These are phyloP conservation scores for Thaleichthys pacificus DNA, from an alignment of 2,797 vertebrate genomes.

Conservation along the genomic window DNA sequence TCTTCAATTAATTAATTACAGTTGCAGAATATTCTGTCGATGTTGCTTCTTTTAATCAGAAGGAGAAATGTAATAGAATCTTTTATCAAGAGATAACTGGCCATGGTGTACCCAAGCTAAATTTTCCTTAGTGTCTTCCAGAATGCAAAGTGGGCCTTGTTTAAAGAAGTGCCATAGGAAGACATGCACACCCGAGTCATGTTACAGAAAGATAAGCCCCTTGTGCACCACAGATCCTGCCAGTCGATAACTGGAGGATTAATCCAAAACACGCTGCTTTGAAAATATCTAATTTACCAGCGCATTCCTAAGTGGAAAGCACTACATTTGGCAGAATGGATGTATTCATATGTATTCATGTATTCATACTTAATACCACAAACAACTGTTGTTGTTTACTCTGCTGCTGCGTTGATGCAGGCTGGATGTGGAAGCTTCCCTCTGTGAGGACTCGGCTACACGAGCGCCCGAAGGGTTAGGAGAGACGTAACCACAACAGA, in stretches of 20 bases:
- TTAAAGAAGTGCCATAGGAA: background rate
- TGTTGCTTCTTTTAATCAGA: constrained; percentile 53
- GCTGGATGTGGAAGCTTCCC: constrained; percentile 5
- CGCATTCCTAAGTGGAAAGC: constrained; percentile 43
- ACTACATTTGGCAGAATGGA: constrained; percentile 32
- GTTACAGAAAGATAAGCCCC: constrained; percentile 36
- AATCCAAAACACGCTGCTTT: constrained; percentile 46
- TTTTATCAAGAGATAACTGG: constrained; percentile 63
- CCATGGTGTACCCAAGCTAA: constrained; percentile 44
- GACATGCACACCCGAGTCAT: constrained; percentile 7
- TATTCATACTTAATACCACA: constrained; percentile 44
- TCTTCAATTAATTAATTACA: constrained; percentile 56
- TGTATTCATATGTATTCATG: constrained; percentile 31
- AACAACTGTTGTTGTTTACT: constrained; percentile 41
- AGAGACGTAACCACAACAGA: constrained; percentile 8
- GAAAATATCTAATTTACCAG: constrained; percentile 42
- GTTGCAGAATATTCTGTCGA: constrained; percentile 41
- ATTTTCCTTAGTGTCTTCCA: constrained; percentile 32
- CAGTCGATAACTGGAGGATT: constrained; percentile 27
- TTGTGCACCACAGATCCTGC: constrained; percentile 36
- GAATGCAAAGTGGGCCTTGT: constrained; percentile 1
- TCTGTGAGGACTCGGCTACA: constrained; percentile 4
- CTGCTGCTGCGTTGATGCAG: constrained; percentile 13
- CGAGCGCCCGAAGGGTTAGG: constrained; percentile 8
- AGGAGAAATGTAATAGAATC: constrained; percentile 58